Evolutionary conservation across 2,797 vertebrate genomes (phyloP).

Genomic region (Nannoperca australis): DNA sequence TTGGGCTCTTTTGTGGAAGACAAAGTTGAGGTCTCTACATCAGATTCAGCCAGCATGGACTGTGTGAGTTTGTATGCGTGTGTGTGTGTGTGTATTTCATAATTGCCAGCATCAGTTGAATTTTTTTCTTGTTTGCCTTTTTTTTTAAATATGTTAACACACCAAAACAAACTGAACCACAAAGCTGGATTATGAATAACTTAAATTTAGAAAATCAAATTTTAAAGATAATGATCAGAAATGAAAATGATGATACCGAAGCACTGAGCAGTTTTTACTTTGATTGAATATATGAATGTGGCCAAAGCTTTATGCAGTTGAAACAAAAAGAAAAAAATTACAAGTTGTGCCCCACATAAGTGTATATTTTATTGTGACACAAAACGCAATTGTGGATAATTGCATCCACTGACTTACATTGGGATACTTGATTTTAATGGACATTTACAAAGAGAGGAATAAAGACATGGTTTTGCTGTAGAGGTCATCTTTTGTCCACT

Average conservation of each 20-base stretch:
- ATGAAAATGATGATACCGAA: slow-evolving; percentile 78
- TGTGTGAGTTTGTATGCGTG: slow-evolving; percentile 62
- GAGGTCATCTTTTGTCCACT: slow-evolving; percentile 94
- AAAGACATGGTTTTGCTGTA: slow-evolving; percentile 89
- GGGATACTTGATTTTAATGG: slow-evolving; percentile 90
- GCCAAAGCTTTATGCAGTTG: slow-evolving; percentile 94
- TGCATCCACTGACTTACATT: slow-evolving; percentile 86
- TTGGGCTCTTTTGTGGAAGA: slow-evolving; percentile 81
- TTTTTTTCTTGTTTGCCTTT: slow-evolving; percentile 68
- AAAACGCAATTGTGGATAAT: slow-evolving; percentile 76
- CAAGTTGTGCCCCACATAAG: slow-evolving; percentile 83
- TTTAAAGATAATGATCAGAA: slow-evolving; percentile 72
- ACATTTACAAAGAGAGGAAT: slow-evolving; percentile 87
- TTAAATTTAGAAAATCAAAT: slow-evolving; percentile 77
- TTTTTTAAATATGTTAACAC: slow-evolving; percentile 73
- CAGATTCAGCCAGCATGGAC: slow-evolving; percentile 84
- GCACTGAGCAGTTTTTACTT: slow-evolving; percentile 91
- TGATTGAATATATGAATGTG: slow-evolving; percentile 93
- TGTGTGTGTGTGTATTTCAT: slow-evolving; percentile 65
- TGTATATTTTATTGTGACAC: slow-evolving; percentile 89
- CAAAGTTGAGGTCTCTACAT: slow-evolving; percentile 73
- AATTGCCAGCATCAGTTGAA: slow-evolving; percentile 85
- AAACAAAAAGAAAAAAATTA: slow-evolving; percentile 83
- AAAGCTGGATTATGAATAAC: slow-evolving; percentile 80
- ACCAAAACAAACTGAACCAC: slow-evolving; percentile 86